Percentiles rank a stretch among this genome's conserved stretches.
These are phyloP conservation scores for Gastracanthus pulcherrimus DNA, from an alignment of 2,888 invertebrate genomes.

Conservation along the genomic window DNA sequence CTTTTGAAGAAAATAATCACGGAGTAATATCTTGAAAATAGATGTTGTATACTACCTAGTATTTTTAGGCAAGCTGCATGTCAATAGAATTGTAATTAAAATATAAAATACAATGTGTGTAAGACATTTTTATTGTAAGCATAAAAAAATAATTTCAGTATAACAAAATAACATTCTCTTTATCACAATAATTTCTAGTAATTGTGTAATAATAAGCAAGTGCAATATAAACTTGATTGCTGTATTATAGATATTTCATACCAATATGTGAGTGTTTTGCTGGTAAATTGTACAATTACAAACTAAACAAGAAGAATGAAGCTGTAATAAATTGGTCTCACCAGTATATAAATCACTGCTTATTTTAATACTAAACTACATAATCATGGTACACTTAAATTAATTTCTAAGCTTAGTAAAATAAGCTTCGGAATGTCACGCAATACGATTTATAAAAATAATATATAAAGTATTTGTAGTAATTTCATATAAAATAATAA, in stretches of 20 bases:
- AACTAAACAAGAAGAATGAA: conserved; percentile 35
- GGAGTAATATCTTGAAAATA: no score
- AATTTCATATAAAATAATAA: background rate
- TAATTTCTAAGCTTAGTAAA: background rate
- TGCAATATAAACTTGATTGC: conserved; percentile 39
- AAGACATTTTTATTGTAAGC: conserved; percentile 43
- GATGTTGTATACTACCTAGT: background rate
- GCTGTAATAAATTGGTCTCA: conserved; percentile 25
- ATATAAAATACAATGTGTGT: conserved; percentile 16
- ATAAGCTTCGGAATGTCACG: conserved; percentile 11
- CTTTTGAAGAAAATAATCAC: no score
- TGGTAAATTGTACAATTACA: conserved; percentile 4
- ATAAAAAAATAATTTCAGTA: conserved; percentile 46
- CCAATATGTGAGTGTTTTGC: conserved; percentile 3
- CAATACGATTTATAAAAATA: conserved; percentile 26
- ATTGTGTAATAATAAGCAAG: conserved; percentile 24
- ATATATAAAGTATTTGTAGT: conserved; percentile 4
- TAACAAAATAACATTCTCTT: conserved; percentile 42
- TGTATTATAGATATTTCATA: conserved; percentile 16
- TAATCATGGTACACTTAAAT: background rate
- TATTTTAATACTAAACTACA: conserved; percentile 18
- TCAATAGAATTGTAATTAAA: conserved; percentile 19
- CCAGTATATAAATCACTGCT: background rate
- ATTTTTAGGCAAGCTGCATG: background rate
- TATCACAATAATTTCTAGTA: conserved; percentile 10